Evolutionary conservation across 2,113 vertebrate genomes (phyloP), one percentile per base, ranked within the genome.

Genomic region (Malurus melanocephalus): DNA sequence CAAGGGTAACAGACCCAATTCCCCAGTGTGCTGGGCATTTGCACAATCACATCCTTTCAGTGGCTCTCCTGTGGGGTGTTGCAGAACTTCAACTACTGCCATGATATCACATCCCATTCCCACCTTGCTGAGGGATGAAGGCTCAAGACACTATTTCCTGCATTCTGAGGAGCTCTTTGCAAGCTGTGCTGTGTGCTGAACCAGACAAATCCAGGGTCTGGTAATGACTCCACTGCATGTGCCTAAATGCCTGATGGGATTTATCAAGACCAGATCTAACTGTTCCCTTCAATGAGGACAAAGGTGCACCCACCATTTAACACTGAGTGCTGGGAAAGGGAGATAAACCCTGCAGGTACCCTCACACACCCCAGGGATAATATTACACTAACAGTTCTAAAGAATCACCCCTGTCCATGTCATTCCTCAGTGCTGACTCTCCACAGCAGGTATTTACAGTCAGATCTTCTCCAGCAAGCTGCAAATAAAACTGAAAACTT

Each of bases 81-180:
- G 17, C 68, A 42, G 4, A 18, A 5, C 30, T 28, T 26, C 52
- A 9, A 42, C 52, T 15, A 0, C 30, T 51, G 24, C 38, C 38
- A 7, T 2, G 6, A 4, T 5, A 55, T 4, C 15, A 49, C 20
- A 52, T 4, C 35, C 65, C 40, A 4, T 16, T 53, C 28, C 60
- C 52, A 53, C 43, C 59, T 28, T 2, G 5, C 33, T 23, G 24
- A 33, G 20, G 40, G 72, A 21, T 7, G 48, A 60, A 69, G 38
- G 46, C 43, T 91, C 1, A 0, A 18, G 75, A 16, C 24, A 16
- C 28, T 2, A 0, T 20, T 56, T 17, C 14, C 6, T 27, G 46
- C 20, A 10, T 33, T 12, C 71, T 6, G 13, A 59, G 53, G 45
- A 79, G 74, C 40, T 17, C 5, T 35, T 16, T 65, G 71, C 45